phyloP scores from a whole-genome alignment of 2,113 vertebrate genomes.

The Felis chaus region DNA sequence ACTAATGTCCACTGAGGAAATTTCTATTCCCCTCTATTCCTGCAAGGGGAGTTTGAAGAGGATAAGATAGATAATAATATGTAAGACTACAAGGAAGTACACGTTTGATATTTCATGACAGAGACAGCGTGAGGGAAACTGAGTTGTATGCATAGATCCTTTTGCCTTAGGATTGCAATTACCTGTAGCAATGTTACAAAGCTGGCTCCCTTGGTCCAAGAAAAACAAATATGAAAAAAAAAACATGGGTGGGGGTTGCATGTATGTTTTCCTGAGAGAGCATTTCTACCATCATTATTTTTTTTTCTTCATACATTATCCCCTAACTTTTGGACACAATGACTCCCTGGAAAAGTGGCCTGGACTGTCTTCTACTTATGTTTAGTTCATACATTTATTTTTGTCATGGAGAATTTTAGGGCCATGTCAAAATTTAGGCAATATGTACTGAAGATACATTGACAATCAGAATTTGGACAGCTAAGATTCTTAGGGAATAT shows the following conservation, averaged over 20 bases:
- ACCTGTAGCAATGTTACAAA: background rate
- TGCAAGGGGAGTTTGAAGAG: background rate
- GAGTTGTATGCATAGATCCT: background rate
- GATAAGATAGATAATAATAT: background rate
- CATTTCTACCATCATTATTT: background rate
- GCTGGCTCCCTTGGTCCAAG: background rate
- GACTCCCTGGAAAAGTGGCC: background rate
- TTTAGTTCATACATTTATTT: background rate
- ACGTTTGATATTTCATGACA: background rate
- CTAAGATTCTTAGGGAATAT: background rate
- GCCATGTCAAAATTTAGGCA: background rate
- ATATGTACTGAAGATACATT: background rate
- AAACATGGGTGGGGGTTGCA: background rate
- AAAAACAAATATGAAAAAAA: background rate
- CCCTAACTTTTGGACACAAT: background rate
- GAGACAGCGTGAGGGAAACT: background rate
- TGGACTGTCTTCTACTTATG: background rate
- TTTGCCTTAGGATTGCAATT: background rate
- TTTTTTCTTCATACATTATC: background rate
- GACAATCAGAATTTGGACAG: background rate
- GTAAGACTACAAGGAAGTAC: background rate
- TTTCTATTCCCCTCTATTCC: background rate
- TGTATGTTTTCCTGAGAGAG: background rate
- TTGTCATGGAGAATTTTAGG: background rate
- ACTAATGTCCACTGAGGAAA: background rate